A percentile compares a stretch with the other conserved stretches of the same genome.
phyloP scores from a whole-genome alignment of 92 coral and sea anemone genomes.

The Galaxea fascicularis region DNA sequence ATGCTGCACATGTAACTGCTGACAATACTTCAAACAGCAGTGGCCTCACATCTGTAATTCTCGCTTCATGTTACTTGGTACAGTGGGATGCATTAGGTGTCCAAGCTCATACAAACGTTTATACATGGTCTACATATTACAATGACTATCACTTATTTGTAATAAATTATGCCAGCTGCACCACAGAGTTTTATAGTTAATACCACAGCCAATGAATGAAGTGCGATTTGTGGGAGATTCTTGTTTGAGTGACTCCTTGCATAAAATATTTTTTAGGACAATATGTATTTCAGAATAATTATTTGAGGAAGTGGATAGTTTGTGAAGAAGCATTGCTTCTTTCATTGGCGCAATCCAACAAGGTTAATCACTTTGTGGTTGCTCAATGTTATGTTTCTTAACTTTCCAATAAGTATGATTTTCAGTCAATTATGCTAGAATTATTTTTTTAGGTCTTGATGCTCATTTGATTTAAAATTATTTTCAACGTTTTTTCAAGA shows the following conservation, averaged over 20 bases:
- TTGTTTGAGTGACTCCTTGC: background rate
- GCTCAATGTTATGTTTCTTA: background rate
- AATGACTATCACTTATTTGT: background rate
- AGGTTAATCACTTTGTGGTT: background rate
- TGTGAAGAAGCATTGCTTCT: background rate
- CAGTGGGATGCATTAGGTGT: background rate
- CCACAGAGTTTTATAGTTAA: background rate
- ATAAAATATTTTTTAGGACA: background rate
- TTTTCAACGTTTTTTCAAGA: background rate
- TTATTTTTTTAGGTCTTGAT: background rate
- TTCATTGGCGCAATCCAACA: background rate
- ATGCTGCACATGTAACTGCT: too few relatives aligned
- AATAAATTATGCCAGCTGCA: background rate
- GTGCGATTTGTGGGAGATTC: background rate
- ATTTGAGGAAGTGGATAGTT: too few relatives aligned
- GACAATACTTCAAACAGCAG: too few relatives aligned
- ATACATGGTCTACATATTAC: background rate
- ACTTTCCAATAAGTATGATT: background rate
- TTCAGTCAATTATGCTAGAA: background rate
- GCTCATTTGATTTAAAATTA: background rate
- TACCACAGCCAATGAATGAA: background rate
- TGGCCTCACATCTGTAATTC: background rate
- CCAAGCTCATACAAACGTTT: background rate
- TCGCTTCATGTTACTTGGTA: background rate
- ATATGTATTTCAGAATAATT: background rate